Evolutionary conservation across 2,797 vertebrate species (phyloP).

Genomic region (Ficedula albicollis): DNA sequence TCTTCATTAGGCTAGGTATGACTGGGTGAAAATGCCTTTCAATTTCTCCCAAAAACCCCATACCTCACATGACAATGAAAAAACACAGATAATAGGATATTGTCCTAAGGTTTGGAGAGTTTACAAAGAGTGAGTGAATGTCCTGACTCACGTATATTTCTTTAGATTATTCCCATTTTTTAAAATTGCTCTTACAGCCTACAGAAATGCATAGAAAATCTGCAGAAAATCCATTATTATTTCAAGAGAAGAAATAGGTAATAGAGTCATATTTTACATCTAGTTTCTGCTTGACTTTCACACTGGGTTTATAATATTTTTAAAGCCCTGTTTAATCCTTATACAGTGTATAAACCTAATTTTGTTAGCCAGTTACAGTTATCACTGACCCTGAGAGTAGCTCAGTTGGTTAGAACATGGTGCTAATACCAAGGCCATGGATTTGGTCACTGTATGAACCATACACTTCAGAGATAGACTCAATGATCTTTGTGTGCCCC

Average conservation of each 20-base stretch:
- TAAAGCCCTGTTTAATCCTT: neutral
- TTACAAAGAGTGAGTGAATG: neutral
- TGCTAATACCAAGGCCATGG: too few species aligned
- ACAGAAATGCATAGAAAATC: neutral
- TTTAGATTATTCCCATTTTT: neutral
- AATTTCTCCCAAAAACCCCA: neutral
- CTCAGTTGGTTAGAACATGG: neutral
- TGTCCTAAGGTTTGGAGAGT: neutral
- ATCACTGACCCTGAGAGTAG: neutral
- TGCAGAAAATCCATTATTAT: neutral
- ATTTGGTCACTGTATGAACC: neutral
- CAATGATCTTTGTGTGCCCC: neutral
- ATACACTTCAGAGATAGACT: neutral
- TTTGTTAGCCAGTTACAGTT: neutral
- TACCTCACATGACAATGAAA: neutral
- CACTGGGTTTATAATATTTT: neutral
- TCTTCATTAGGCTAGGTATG: neutral
- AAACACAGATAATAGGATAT: neutral
- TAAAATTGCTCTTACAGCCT: neutral
- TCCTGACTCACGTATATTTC: neutral
- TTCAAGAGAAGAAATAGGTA: neutral
- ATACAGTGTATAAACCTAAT: neutral
- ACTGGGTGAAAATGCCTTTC: neutral
- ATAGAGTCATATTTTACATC: neutral
- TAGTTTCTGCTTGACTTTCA: neutral